Percentiles rank a stretch among this genome's conserved stretches.
phyloP scores from a whole-genome alignment of 2,113 vertebrate species.

The Motacilla alba region DNA sequence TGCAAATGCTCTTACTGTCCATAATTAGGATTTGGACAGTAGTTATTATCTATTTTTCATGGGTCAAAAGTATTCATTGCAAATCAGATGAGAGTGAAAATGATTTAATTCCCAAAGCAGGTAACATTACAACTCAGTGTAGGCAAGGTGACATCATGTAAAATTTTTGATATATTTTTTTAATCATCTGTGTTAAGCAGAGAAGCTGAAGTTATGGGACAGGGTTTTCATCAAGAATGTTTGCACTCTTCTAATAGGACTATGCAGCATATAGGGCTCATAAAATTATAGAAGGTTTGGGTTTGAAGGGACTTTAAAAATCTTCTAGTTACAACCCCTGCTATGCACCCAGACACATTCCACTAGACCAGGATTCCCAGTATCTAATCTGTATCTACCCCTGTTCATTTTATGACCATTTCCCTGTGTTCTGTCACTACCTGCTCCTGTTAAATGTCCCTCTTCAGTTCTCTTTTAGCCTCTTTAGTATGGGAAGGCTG shows the following conservation, averaged over 20 bases:
- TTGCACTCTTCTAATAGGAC: neutral
- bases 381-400: too few relatives aligned
- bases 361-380: neutral
- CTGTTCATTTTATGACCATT: neutral
- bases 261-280: neutral
- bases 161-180: neutral
- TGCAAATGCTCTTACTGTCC: neutral
- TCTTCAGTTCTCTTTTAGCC: neutral
- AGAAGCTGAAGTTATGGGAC: neutral
- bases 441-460: neutral
- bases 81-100: neutral
- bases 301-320: neutral
- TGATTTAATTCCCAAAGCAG: neutral
- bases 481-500: neutral
- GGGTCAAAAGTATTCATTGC: neutral
- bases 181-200: neutral
- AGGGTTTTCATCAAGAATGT: neutral
- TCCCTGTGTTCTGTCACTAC: too few relatives aligned
- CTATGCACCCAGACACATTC: fast-evolving
- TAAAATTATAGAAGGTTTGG: neutral
- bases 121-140: neutral
- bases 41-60: neutral
- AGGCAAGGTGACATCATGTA: neutral
- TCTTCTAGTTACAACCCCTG: neutral
- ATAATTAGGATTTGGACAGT: neutral